phyloP scores from a whole-genome alignment of 2,113 vertebrate genomes.

The Acrocephalus arundinaceus region DNA sequence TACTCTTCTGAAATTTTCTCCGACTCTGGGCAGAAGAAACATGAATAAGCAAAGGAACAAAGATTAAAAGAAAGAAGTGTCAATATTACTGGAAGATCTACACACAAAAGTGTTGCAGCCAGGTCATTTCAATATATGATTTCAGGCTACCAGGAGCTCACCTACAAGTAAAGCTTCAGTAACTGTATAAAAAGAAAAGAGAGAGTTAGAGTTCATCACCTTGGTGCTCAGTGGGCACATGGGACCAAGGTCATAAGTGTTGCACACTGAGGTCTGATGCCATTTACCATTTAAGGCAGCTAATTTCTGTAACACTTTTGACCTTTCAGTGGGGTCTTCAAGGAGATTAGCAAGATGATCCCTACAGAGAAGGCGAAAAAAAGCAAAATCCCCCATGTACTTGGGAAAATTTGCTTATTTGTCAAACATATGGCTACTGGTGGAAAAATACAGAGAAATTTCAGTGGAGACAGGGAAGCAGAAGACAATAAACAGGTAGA shows the following conservation, averaged over 20 bases:
- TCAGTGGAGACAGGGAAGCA: not conserved
- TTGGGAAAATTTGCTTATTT: not conserved
- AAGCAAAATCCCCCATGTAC: accelerated
- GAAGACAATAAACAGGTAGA: not conserved
- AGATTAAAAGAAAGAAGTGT: not conserved
- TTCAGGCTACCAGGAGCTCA: not conserved
- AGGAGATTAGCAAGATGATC: not conserved
- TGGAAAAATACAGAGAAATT: not conserved
- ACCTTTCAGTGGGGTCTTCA: not conserved
- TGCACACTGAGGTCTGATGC: not conserved
- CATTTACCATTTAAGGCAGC: not conserved
- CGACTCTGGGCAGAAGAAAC: not conserved
- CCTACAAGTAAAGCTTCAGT: not conserved
- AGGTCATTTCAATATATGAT: not conserved
- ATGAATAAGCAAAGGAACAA: not conserved
- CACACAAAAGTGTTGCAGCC: accelerated
- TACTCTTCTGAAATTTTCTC: not conserved
- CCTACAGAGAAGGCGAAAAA: not conserved
- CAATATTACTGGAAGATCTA: not conserved
- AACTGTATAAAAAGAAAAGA: not conserved
- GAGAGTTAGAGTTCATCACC: not conserved
- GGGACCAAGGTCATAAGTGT: not conserved
- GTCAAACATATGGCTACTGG: not conserved
- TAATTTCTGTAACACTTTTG: not conserved
- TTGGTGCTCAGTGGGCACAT: not conserved